Percentiles rank a stretch among this genome's conserved stretches.
phyloP scores from a whole-genome alignment of 2,888 invertebrate species.

The Xanthorhoe designata region DNA sequence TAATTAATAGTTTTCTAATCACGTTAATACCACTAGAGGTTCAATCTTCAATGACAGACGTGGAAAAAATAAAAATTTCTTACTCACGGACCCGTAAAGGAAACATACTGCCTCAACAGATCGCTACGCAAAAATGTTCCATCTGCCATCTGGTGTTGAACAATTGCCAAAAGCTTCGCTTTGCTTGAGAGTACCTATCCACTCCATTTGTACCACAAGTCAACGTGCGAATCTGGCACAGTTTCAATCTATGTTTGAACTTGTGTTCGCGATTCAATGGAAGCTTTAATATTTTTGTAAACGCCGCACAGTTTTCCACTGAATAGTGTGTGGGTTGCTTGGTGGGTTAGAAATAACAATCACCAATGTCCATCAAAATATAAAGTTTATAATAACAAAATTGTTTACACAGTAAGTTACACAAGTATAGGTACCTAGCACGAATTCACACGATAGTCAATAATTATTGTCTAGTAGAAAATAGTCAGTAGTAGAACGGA shows the following conservation, averaged over 20 bases:
- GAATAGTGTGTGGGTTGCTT: neutral
- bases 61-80: no score
- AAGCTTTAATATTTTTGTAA: neutral
- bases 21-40: no score
- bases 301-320: neutral
- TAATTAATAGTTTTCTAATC: no score
- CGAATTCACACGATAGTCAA: no score
- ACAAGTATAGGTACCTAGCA: no score
- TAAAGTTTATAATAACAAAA: no score
- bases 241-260: slow-evolving; percentile 13
- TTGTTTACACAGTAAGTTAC: no score
- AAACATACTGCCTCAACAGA: slow-evolving; percentile 2
- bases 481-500: no score
- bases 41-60: no score
- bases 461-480: no score
- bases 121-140: slow-evolving; percentile 35
- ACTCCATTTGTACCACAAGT: slow-evolving; percentile 56
- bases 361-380: no score
- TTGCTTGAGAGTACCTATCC: slow-evolving; percentile 46
- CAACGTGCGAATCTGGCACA: slow-evolving; percentile 42
- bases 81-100: neutral
- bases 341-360: no score
- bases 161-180: slow-evolving; percentile 68
- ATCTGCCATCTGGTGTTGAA: slow-evolving; percentile 62
- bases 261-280: neutral